Evolutionary conservation across 2,797 vertebrate species (phyloP).

Genomic region (Chrosomus eos): DNA sequence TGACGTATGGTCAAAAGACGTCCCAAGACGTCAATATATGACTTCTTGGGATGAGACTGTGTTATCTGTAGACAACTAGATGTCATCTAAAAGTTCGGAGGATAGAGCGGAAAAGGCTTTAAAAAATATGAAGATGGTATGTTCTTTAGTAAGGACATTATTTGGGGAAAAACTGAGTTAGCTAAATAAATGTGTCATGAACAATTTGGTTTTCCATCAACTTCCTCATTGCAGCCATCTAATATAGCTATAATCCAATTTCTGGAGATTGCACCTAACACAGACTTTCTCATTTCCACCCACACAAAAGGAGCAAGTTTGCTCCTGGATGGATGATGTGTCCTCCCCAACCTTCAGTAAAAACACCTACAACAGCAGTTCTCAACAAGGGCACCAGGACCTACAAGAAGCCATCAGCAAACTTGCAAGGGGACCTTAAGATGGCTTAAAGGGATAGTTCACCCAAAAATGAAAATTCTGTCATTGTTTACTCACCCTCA

Average conservation of each 20-base stretch:
- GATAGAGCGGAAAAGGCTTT: background rate
- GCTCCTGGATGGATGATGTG: background rate
- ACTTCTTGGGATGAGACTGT: too few relatives aligned
- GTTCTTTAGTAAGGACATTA: background rate
- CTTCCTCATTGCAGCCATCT: background rate
- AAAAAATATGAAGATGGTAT: constrained; percentile 1
- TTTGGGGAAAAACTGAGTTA: background rate
- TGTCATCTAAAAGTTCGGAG: background rate
- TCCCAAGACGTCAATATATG: too few relatives aligned
- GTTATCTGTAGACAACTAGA: background rate
- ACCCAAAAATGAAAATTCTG: too few relatives aligned
- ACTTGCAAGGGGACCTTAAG: background rate
- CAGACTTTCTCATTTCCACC: background rate
- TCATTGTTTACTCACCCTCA: too few relatives aligned
- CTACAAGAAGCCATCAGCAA: background rate
- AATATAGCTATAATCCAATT: constrained; percentile 25
- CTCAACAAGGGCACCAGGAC: background rate
- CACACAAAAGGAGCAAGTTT: constrained; percentile 10
- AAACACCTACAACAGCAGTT: background rate
- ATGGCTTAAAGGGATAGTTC: too few relatives aligned
- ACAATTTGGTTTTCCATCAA: constrained; percentile 2
- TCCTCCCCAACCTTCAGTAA: background rate
- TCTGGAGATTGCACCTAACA: constrained; percentile 21
- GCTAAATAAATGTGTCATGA: constrained; percentile 17
- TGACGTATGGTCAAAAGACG: too few relatives aligned